Conservation (phyloP, 2,797 vertebrate species). For the Poeciliopsis gracilis region DNA sequence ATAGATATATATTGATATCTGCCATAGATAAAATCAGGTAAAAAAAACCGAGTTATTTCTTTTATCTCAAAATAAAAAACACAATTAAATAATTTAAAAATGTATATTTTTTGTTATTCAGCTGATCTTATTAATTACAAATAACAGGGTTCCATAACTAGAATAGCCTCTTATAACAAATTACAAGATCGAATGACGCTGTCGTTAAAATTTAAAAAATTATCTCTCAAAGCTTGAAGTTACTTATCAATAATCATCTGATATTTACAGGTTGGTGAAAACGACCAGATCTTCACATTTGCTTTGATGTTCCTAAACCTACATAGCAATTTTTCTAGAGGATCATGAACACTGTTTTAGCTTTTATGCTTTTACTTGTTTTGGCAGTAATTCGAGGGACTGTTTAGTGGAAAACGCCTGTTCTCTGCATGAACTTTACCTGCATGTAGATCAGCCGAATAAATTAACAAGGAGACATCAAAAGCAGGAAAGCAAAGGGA, state of each 20-base stretch:
- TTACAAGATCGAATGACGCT: not conserved
- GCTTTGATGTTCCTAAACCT: constrained; percentile 2
- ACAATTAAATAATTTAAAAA: not conserved
- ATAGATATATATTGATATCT: no score
- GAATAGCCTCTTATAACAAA: not conserved
- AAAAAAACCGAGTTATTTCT: not conserved
- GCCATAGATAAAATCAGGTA: not conserved
- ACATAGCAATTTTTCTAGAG: not conserved
- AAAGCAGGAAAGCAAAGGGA: constrained; percentile 19
- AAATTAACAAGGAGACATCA: constrained; percentile 31
- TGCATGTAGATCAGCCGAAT: constrained; percentile 33
- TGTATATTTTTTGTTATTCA: not conserved
- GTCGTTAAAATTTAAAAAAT: not conserved
- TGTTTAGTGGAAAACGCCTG: constrained; percentile 5
- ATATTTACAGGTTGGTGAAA: not conserved
- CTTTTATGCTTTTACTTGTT: constrained; percentile 1
- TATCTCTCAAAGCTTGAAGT: not conserved
- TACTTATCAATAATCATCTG: not conserved
- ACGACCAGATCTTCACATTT: not conserved
- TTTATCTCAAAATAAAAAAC: not conserved
- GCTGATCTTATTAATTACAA: not conserved
- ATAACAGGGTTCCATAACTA: not conserved
- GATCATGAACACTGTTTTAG: not conserved
- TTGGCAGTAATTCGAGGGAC: constrained; percentile 5
- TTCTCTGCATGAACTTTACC: constrained; percentile 20